A percentile compares a stretch with the other conserved stretches of the same genome.
Conservation (phyloP, 2,888 invertebrate species). For the Chironomus tentans region DNA sequence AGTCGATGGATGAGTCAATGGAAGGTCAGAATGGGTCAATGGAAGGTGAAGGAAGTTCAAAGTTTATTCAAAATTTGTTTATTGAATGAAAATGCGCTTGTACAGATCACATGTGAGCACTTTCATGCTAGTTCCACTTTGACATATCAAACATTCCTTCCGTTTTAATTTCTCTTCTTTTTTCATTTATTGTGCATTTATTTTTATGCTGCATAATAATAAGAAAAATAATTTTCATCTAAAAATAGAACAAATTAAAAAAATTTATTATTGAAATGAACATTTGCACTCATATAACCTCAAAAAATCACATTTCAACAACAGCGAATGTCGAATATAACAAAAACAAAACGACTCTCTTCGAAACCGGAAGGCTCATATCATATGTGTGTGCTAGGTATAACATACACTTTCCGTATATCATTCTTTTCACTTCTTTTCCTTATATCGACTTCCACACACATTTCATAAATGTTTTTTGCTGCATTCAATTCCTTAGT, state of each 20-base stretch:
- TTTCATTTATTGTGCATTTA: not conserved
- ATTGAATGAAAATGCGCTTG: too few species aligned
- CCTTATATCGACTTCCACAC: too few species aligned
- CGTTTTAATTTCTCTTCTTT: not conserved
- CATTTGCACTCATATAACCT: not conserved
- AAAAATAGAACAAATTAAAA: not conserved
- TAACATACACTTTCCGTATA: not conserved
- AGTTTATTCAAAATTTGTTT: too few species aligned
- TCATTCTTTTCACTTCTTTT: not conserved
- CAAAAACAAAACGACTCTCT: not conserved
- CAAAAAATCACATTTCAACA: not conserved
- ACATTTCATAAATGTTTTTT: too few species aligned
- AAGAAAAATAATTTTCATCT: not conserved
- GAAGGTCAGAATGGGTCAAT: too few species aligned
- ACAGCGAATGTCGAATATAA: not conserved
- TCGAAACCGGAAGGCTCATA: slow-evolving; percentile 20
- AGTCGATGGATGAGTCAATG: too few species aligned
- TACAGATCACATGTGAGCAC: too few species aligned
- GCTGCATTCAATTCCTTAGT: too few species aligned
- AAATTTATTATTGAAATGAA: too few species aligned
- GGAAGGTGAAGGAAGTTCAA: too few species aligned
- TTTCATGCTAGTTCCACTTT: too few species aligned
- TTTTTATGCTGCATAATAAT: not conserved
- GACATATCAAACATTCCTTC: not conserved
- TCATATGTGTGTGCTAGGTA: slow-evolving; percentile 1